Base-by-base conservation (phyloP, 2,888 invertebrate genomes). In the Lingula anatina region DNA sequence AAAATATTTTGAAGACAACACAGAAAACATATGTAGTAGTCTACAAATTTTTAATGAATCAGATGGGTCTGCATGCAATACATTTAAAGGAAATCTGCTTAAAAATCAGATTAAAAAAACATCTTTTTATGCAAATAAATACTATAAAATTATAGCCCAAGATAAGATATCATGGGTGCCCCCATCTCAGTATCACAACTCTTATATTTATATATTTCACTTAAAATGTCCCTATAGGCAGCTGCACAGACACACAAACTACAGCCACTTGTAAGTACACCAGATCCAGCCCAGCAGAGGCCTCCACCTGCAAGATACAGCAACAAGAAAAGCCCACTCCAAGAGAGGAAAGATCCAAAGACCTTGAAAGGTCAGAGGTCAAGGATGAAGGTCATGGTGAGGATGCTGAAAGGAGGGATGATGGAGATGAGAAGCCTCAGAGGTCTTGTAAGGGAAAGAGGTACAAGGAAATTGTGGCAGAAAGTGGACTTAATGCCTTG, bases 361-460 rank as follows among this genome's bases (percentile, higher is more conserved):
- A 37, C 23, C 18, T 25, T 24, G 46, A 51, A 49, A 44, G 47
- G 46, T 50, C 54, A 55, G 27, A 49, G 23, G 5, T 18, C 12
- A 20, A 35, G 28, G 12, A 9, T 3, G 43, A 23, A n/a, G 50
- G 51, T 7, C 27, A 40, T 35, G 55, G 57, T 12, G 28, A 36
- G 20, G 15, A 27, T 7, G 56, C 58, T 39, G 50, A 49, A 4
- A 42, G 36, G 20, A 54, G 55, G 27, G 48, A 53, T 1, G 59
- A 57, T 47, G 43, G 46, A 4, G 61, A 63, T 38, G 49, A 46
- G 5, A 59, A 56, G 44, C 62, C 56, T 35, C 65, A 66, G 57
- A 59, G 68, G 26, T 51, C 62, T 3, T 64, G 64, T 39, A 69
- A 67, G 48, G 66, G 67, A 23, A 63, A 65, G 50, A 51, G 65